phyloP scores from a whole-genome alignment of 1,140 invertebrate genomes.

The Magallana ariakensis region DNA sequence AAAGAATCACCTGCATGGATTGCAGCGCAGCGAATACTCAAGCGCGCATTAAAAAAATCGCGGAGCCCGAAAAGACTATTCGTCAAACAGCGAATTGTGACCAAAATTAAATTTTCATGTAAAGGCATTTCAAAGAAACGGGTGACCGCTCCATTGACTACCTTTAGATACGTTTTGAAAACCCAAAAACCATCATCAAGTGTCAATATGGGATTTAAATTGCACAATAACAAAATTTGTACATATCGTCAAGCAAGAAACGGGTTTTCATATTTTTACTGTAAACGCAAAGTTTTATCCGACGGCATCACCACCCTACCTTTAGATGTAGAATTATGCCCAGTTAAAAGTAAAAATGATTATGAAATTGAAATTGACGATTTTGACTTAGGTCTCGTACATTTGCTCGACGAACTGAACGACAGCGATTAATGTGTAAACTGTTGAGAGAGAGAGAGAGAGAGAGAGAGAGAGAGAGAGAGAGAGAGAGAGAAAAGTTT shows the following conservation, averaged over 20 bases:
- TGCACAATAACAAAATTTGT: conserved; percentile 33
- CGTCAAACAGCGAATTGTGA: not conserved
- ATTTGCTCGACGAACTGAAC: not conserved
- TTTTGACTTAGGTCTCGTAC: not conserved
- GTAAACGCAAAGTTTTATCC: conserved; percentile 47
- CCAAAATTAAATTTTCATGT: conserved; percentile 46
- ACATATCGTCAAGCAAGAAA: conserved; percentile 46
- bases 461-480: too few relatives aligned
- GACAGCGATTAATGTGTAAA: not conserved
- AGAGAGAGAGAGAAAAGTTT: too few relatives aligned
- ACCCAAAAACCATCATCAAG: conserved; percentile 11
- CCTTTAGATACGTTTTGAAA: conserved; percentile 42
- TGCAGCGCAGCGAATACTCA: not conserved
- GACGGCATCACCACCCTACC: conserved; percentile 48
- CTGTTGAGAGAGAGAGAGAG: too few relatives aligned
- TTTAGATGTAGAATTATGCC: conserved; percentile 48
- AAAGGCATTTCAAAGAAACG: conserved; percentile 43
- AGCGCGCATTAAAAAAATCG: not conserved
- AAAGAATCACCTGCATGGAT: not conserved
- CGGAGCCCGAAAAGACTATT: conserved; percentile 34
- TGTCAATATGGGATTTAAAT: conserved; percentile 37
- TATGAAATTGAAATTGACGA: conserved; percentile 4
- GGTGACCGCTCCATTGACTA: conserved; percentile 39
- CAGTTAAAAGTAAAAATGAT: not conserved
- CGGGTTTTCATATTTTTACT: conserved; percentile 53